A percentile compares a stretch with the other conserved stretches of the same genome.
These are phyloP conservation scores for Zygogramma bicolorata DNA, from an alignment of 2,888 invertebrate genomes.

Conservation along the genomic window DNA sequence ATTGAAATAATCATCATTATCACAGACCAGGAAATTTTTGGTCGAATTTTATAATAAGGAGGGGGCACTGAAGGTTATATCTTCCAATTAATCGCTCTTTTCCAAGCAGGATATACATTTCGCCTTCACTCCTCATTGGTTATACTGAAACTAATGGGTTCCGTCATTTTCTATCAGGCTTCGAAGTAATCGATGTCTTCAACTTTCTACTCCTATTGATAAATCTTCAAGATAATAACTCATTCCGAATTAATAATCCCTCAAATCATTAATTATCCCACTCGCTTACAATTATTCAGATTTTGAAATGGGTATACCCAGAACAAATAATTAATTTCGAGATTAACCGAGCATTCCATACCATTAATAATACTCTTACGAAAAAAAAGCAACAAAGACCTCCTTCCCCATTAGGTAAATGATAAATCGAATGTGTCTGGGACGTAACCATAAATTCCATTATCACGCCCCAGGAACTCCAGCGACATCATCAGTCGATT, in stretches of 20 bases:
- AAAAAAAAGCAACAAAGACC: constrained; percentile 1
- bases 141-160: no score
- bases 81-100: no score
- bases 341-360: background rate
- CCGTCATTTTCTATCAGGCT: no score
- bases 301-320: background rate
- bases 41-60: no score
- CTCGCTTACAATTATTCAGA: background rate
- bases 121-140: no score
- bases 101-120: no score
- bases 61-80: no score
- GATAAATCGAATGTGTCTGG: constrained; percentile 9
- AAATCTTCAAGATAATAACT: background rate
- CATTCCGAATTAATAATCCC: background rate
- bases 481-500: constrained; percentile 22
- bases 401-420: background rate
- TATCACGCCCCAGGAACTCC: constrained; percentile 10
- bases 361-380: background rate
- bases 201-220: background rate
- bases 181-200: background rate
- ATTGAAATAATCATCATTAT: no score
- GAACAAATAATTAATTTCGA: background rate
- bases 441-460: constrained; percentile 5
- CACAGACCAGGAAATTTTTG: no score
- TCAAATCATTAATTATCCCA: background rate